phyloP scores from a whole-genome alignment of 2,888 invertebrate species.

The Andrena dorsata region DNA sequence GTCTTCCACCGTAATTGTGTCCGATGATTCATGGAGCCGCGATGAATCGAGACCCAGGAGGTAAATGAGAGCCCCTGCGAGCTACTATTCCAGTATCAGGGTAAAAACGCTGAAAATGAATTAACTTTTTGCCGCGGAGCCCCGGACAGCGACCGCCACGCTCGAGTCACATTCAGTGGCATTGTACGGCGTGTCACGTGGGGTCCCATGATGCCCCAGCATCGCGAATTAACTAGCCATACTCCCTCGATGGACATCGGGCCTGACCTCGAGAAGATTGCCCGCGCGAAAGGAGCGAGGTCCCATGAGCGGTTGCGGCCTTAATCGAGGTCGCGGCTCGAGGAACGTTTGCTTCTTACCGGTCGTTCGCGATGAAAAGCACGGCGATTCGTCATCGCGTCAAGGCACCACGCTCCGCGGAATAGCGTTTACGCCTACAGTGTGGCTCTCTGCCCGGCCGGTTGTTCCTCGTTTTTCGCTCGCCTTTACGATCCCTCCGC shows the following conservation, averaged over 20 bases:
- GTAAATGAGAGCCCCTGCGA: constrained; percentile 74
- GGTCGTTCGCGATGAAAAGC: constrained; percentile 22
- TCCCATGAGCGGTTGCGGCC: constrained; percentile 26
- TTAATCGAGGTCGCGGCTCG: constrained; percentile 63
- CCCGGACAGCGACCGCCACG: constrained; percentile 62
- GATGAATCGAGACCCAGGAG: background rate
- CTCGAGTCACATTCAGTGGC: constrained; percentile 75
- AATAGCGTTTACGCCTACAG: constrained; percentile 25
- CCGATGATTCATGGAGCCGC: background rate
- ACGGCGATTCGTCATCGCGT: constrained; percentile 27
- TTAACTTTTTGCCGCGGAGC: constrained; percentile 80
- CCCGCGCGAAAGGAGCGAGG: constrained; percentile 52
- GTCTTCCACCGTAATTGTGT: background rate
- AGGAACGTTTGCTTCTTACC: constrained; percentile 40
- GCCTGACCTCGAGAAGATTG: constrained; percentile 61
- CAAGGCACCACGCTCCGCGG: constrained; percentile 1
- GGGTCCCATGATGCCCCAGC: constrained; percentile 56
- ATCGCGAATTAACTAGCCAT: constrained; percentile 68
- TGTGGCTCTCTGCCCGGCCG: background rate
- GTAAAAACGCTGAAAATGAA: constrained; percentile 82
- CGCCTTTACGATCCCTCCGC: background rate
- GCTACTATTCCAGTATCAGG: constrained; percentile 77
- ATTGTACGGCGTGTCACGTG: constrained; percentile 72
- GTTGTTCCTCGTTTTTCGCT: background rate
- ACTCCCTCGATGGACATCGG: constrained; percentile 61